Base-by-base conservation (phyloP, 2,113 vertebrate species). In the Urocitellus parryii region DNA sequence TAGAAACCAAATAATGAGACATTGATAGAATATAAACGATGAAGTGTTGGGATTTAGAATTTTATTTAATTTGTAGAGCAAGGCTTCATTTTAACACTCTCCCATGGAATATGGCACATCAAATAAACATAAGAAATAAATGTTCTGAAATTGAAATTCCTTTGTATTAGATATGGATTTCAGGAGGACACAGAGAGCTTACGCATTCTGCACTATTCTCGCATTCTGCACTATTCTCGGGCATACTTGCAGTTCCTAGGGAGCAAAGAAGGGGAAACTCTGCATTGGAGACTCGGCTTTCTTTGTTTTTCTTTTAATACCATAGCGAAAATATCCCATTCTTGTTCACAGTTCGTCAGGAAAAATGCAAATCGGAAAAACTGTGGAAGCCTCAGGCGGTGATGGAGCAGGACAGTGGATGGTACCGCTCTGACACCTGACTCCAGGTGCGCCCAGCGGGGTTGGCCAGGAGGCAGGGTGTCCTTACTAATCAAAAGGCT, bases 11-110 rank as follows among this genome's bases (percentile, higher is more conserved):
- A 94, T 82, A 79, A 77, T 4, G 42, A 61, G 70, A 90, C 27
- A 4, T 27, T n/a, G 48, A 53, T 34, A 77, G 24, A 67, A 95
- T 67, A 77, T 39, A 91, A 88, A 83, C 14, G 1, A 90, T 80
- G 12, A 4, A 2, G 12, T 53, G 45, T 42, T 42, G 17, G n/a
- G 27, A 34, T 39, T 88, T 90, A 73, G 16, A 65, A 73, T 92
- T 98, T 98, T 97, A 97, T 97, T 97, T 93, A 27, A 20, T 90
- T 61, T 82, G 12, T 25, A 45, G 29, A 61, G 22, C 25, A 88
- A 91, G 17, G 74, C 48, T 93, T 79, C 85, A 37, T 78, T 94
- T 96, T 67, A 94, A 77, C 68, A 89, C 16, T 37, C n/a, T 34
- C 72, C 13, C 16, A 12, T 37, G 12, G 25, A 90, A 63, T 29